Conservation (phyloP, 2,888 invertebrate species). For the Drosophila nr. fundita region DNA sequence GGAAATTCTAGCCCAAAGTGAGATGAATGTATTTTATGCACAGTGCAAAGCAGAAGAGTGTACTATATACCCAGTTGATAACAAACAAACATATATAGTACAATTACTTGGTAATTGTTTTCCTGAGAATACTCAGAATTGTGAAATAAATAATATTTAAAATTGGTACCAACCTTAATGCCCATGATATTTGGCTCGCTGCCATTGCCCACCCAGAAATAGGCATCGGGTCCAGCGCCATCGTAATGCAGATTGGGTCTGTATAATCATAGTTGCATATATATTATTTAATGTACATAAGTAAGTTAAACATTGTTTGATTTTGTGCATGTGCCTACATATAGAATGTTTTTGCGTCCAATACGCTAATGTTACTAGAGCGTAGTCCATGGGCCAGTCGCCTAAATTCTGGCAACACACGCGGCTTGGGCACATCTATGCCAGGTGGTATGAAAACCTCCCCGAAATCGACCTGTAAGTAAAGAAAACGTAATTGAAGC, state of each 20-base stretch:
- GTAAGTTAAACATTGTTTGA: neutral
- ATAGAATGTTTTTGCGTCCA: slow-evolving; percentile 94
- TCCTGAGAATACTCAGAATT: neutral
- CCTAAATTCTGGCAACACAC: slow-evolving; percentile 94
- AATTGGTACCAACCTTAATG: slow-evolving; percentile 87
- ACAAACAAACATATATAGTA: neutral
- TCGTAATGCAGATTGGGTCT: slow-evolving; percentile 97
- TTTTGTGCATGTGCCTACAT: slow-evolving; percentile 49
- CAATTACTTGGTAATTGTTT: neutral
- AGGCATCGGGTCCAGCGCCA: slow-evolving; percentile 95
- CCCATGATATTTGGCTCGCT: slow-evolving; percentile 92
- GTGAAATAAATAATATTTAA: neutral
- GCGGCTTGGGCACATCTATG: slow-evolving; percentile 91
- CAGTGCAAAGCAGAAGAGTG: neutral
- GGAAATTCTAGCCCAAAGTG: neutral
- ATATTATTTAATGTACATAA: neutral
- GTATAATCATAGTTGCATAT: slow-evolving; percentile 75
- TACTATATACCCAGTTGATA: neutral
- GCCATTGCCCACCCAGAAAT: slow-evolving; percentile 97
- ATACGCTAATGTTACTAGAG: slow-evolving; percentile 95
- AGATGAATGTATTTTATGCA: neutral
- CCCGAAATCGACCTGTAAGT: slow-evolving; percentile 93
- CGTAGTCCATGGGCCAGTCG: slow-evolving; percentile 94
- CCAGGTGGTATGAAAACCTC: slow-evolving; percentile 91
- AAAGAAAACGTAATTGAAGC: neutral